A percentile compares a stretch with the other conserved stretches of the same genome.
These are phyloP conservation scores for Blastobasis lacticolella DNA, from an alignment of 2,888 invertebrate genomes.

Conservation along the genomic window DNA sequence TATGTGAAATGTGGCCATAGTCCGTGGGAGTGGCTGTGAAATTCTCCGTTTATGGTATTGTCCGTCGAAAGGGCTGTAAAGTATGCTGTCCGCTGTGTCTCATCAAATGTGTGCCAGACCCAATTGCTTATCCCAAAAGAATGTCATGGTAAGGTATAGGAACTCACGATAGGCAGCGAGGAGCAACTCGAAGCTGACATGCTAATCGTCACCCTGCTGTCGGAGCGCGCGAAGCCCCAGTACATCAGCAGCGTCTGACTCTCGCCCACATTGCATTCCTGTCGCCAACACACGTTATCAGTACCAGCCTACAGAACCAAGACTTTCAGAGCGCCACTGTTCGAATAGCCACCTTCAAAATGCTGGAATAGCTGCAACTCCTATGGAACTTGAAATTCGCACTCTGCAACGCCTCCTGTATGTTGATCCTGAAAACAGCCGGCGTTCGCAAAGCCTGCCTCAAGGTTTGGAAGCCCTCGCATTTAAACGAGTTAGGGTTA, in stretches of 20 bases:
- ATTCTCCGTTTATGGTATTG: too few relatives aligned
- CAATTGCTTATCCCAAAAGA: too few relatives aligned
- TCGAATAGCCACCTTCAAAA: slow-evolving; percentile 2
- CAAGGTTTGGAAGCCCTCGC: slow-evolving; percentile 44
- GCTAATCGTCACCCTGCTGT: slow-evolving; percentile 51
- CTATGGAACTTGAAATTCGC: slow-evolving; percentile 54
- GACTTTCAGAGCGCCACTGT: too few relatives aligned
- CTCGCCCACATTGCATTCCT: slow-evolving; percentile 57
- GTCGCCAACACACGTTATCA: slow-evolving; percentile 2
- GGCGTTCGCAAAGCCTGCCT: slow-evolving; percentile 42
- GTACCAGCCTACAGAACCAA: background rate
- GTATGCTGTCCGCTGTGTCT: too few relatives aligned
- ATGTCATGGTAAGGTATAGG: too few relatives aligned
- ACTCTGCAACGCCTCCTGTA: slow-evolving; percentile 44
- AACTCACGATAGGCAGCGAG: slow-evolving; percentile 29
- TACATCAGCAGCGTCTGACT: slow-evolving; percentile 54
- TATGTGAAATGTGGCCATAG: too few relatives aligned
- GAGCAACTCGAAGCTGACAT: slow-evolving; percentile 57
- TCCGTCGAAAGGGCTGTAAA: too few relatives aligned
- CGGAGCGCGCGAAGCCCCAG: slow-evolving; percentile 49
- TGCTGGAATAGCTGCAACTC: slow-evolving; percentile 35
- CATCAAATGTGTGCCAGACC: too few relatives aligned
- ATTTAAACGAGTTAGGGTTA: slow-evolving; percentile 39
- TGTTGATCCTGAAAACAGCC: slow-evolving; percentile 36
- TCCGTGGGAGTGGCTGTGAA: too few relatives aligned